Evolutionary conservation across 2,888 invertebrate genomes (phyloP).

Genomic region (Chydorus sphaericus): DNA sequence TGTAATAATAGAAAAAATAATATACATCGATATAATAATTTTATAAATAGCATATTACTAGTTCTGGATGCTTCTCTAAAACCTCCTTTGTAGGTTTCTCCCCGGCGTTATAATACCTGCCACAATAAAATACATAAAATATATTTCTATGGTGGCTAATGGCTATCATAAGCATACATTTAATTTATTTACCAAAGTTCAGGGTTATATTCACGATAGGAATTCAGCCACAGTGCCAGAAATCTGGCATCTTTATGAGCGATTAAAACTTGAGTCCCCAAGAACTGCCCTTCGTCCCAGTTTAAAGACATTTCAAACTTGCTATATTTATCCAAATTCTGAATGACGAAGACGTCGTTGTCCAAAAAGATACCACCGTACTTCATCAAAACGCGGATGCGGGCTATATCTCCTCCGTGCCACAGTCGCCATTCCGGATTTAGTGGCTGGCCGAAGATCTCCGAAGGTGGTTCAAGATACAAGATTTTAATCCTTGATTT

Average conservation of each 20-base stretch:
- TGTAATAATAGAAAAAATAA: no score
- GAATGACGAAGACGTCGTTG: constrained; percentile 25
- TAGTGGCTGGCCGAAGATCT: constrained; percentile 13
- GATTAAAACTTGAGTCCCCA: constrained; percentile 22
- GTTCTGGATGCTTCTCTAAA: constrained; percentile 20
- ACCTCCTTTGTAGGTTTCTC: constrained; percentile 23
- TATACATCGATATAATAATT: no score
- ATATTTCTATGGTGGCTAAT: background rate
- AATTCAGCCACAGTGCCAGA: constrained; percentile 23
- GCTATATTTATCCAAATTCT: constrained; percentile 23
- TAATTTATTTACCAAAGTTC: constrained; percentile 17
- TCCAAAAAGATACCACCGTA: constrained; percentile 28
- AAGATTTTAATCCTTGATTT: constrained; percentile 5
- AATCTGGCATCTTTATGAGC: constrained; percentile 26
- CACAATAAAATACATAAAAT: background rate
- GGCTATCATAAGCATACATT: constrained; percentile 15
- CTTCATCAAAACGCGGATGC: constrained; percentile 22
- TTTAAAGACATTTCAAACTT: constrained; percentile 25
- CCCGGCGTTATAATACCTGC: constrained; percentile 25
- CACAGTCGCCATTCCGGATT: constrained; percentile 22
- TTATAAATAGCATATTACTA: no score
- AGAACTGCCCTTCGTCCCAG: constrained; percentile 19
- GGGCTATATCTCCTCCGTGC: constrained; percentile 18
- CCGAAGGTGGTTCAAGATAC: constrained; percentile 5
- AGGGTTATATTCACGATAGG: constrained; percentile 23